These are phyloP conservation scores for Acronicta alni DNA, from an alignment of 2,888 invertebrate genomes.

Conservation along the genomic window DNA sequence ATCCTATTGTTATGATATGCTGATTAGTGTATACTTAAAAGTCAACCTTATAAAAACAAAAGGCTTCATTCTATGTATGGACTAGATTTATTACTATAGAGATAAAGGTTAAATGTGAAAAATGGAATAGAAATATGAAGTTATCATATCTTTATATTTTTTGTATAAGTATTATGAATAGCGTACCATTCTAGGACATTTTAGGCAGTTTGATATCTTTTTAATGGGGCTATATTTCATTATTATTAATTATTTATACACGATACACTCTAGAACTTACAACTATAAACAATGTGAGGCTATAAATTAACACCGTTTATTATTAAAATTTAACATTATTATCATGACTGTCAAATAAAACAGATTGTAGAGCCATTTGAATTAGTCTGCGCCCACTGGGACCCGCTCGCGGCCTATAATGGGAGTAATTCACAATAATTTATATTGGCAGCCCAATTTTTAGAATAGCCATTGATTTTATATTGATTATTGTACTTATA, in stretches of 20 bases:
- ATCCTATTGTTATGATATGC: conserved; percentile 8
- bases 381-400: conserved; percentile 45
- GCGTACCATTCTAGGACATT: conserved; percentile 18
- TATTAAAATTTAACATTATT: conserved; percentile 38
- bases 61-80: conserved; percentile 20
- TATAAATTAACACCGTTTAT: conserved; percentile 40
- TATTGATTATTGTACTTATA: conserved; percentile 3
- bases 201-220: conserved; percentile 25
- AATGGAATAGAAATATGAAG: conserved; percentile 20
- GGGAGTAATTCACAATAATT: conserved; percentile 17
- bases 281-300: conserved; percentile 15
- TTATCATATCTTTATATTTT: conserved; percentile 28
- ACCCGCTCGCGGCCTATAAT: conserved; percentile 16
- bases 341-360: conserved; percentile 36
- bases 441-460: conserved; percentile 1
- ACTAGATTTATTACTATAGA: conserved; percentile 25
- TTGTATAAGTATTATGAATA: conserved; percentile 19
- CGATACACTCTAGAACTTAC: conserved; percentile 7
- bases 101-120: conserved; percentile 42
- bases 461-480: conserved; percentile 8
- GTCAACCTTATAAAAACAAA: conserved; percentile 25
- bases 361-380: conserved; percentile 36
- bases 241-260: conserved; percentile 18
- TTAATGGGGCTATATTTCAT: conserved; percentile 33
- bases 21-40: conserved; percentile 21